Percentiles rank a stretch among this genome's conserved stretches.
Conservation (phyloP, 2,113 vertebrate species). For the Callopanchax toddi region DNA sequence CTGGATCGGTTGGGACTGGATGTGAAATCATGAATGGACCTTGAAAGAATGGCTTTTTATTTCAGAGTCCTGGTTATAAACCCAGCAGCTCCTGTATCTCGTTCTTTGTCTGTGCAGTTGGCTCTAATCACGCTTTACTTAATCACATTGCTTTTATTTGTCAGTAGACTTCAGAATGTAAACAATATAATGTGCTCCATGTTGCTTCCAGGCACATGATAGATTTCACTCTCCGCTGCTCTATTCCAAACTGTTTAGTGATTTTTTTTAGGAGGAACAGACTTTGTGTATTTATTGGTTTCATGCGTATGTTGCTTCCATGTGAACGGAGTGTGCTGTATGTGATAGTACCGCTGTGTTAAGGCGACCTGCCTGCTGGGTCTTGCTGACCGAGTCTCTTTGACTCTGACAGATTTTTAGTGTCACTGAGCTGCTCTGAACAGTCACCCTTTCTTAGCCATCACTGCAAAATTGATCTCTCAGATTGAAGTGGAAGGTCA, state of each 20-base stretch:
- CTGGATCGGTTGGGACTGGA: conserved; percentile 35
- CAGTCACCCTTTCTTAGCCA: conserved; percentile 6
- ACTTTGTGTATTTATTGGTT: neutral
- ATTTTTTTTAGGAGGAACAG: neutral
- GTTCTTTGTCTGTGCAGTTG: neutral
- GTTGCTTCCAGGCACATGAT: neutral
- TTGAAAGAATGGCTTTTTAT: conserved; percentile 6
- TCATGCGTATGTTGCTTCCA: neutral
- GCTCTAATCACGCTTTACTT: conserved; percentile 13
- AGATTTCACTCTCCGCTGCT: neutral
- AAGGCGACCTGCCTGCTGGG: conserved; percentile 17
- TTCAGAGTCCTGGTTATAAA: conserved; percentile 12
- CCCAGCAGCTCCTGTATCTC: conserved; percentile 8
- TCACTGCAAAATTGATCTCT: conserved; percentile 9
- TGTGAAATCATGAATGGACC: conserved; percentile 14
- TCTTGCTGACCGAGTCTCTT: conserved; percentile 36
- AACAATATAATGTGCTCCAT: conserved; percentile 7
- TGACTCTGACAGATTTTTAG: conserved; percentile 24
- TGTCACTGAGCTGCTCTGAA: conserved; percentile 24
- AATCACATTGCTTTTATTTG: conserved; percentile 9
- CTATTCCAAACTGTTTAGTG: neutral
- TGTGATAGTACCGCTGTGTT: conserved; percentile 12
- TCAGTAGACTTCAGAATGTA: conserved; percentile 10
- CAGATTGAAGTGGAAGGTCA: neutral
- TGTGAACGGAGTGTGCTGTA: neutral